Conservation (phyloP, 2,888 invertebrate genomes). For the Brenthis ino region DNA sequence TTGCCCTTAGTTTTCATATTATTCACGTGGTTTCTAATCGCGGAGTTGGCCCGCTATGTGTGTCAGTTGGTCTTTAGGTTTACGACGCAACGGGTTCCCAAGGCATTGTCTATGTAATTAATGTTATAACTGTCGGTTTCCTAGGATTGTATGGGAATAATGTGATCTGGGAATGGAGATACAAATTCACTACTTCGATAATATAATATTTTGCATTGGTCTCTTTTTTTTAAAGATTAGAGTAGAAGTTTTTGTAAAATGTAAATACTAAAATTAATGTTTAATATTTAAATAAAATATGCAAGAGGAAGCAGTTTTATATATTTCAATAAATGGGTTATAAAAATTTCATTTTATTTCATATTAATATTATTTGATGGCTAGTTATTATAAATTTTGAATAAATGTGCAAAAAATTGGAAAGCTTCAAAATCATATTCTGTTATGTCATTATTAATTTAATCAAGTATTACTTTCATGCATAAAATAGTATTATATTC, state of each 20-base stretch:
- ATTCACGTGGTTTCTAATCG: conserved; percentile 44
- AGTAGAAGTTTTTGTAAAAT: no score
- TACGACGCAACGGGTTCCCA: conserved; percentile 65
- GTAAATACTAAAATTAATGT: no score
- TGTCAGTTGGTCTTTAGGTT: conserved; percentile 76
- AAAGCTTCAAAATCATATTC: conserved; percentile 1
- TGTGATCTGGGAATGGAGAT: conserved; percentile 38
- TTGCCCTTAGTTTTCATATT: conserved; percentile 24
- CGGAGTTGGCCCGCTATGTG: conserved; percentile 51
- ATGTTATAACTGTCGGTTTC: conserved; percentile 59
- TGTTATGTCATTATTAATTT: neutral
- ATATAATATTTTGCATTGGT: neutral
- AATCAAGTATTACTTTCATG: conserved; percentile 2
- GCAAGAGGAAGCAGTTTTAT: no score
- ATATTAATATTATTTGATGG: no score
- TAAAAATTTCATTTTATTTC: no score
- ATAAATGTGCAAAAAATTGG: neutral
- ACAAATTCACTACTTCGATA: conserved; percentile 7
- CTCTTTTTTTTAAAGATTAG: no score
- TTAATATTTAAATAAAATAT: no score
- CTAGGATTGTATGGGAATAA: conserved; percentile 62
- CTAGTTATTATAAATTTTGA: neutral
- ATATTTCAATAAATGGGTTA: no score
- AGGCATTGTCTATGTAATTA: conserved; percentile 68
- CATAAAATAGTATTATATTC: neutral